Percentiles rank a stretch among this genome's conserved stretches.
Evolutionary conservation across 2,797 vertebrate genomes (phyloP).

Genomic region (Leuciscus waleckii): DNA sequence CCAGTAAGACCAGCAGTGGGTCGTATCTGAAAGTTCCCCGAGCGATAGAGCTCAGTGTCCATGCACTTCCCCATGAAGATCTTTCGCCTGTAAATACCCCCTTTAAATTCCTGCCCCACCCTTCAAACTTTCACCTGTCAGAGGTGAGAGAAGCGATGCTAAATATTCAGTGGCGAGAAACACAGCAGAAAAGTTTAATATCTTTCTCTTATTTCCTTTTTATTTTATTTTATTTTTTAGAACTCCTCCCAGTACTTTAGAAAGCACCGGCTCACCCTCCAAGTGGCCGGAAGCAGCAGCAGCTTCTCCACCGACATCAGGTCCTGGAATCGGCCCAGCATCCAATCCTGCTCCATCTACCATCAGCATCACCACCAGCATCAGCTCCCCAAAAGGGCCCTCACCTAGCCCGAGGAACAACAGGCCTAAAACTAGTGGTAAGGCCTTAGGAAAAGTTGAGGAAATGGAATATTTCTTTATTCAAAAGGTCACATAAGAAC

Average conservation of each 20-base stretch:
- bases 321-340: constrained; percentile 48
- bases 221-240: constrained; percentile 59
- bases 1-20: constrained; percentile 67
- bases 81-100: constrained; percentile 48
- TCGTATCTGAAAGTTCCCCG: constrained; percentile 60
- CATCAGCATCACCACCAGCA: neutral
- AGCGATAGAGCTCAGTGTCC: constrained; percentile 66
- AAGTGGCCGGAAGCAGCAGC: constrained; percentile 15
- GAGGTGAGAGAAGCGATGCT: constrained; percentile 57
- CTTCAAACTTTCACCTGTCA: constrained; percentile 23
- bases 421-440: constrained; percentile 59
- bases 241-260: constrained; percentile 45
- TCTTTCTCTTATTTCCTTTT: neutral
- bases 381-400: neutral
- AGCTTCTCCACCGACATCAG: constrained; percentile 50
- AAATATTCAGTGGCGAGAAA: neutral
- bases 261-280: constrained; percentile 25
- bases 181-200: neutral
- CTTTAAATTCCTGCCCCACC: constrained; percentile 23
- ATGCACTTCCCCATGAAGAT: constrained; percentile 60
- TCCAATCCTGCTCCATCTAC: constrained; percentile 39
- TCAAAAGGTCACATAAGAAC: neutral
- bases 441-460: constrained; percentile 8
- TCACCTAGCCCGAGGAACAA: constrained; percentile 43
- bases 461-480: neutral